Evolutionary conservation across 1,140 invertebrate genomes (phyloP).

Genomic region (Halesus radiatus): DNA sequence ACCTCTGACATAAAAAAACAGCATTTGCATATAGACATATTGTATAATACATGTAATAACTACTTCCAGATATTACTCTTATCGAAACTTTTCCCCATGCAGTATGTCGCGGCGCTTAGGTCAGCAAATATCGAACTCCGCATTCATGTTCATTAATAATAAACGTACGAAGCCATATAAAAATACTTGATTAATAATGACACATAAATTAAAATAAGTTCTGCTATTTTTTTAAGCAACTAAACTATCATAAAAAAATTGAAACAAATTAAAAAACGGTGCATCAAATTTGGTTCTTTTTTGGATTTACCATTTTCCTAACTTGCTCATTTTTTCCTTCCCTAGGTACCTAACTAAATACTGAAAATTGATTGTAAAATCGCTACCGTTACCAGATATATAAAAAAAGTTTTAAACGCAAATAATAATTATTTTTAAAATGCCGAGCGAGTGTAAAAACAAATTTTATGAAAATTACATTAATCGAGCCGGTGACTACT

Average conservation of each 20-base stretch:
- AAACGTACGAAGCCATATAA: neutral
- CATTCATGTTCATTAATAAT: neutral
- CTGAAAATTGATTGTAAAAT: too few relatives aligned
- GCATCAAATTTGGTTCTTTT: too few relatives aligned
- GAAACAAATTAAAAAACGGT: too few relatives aligned
- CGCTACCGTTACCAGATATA: neutral
- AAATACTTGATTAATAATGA: neutral
- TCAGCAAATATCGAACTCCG: neutral
- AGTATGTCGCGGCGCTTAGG: neutral
- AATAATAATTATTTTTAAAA: neutral
- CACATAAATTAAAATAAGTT: neutral
- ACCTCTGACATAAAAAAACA: constrained; percentile 15
- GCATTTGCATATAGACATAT: constrained; percentile 15
- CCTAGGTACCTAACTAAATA: too few relatives aligned
- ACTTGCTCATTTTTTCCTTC: too few relatives aligned
- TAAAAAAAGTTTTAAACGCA: neutral
- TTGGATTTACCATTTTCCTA: too few relatives aligned
- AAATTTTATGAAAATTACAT: constrained; percentile 10
- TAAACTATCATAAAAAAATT: too few relatives aligned
- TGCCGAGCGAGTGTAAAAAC: constrained; percentile 6
- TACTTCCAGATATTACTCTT: neutral
- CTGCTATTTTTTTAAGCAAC: too few relatives aligned
- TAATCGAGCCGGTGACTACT: neutral
- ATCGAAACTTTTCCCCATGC: neutral
- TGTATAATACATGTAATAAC: constrained; percentile 6